phyloP scores from a whole-genome alignment of 2,113 vertebrate genomes.

The Sinocyclocheilus maitianheensis region DNA sequence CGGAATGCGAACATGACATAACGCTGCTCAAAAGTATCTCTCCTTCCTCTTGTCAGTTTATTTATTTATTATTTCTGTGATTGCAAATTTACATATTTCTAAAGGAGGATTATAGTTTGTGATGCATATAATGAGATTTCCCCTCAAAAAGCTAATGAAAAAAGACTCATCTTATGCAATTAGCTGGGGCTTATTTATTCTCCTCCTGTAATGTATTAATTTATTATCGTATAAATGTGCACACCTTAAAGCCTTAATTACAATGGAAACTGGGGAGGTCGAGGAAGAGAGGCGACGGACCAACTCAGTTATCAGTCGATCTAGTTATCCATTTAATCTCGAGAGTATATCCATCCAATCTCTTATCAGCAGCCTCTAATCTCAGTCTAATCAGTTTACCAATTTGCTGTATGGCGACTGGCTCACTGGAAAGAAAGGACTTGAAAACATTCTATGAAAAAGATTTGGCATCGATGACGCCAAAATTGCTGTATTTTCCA shows the following conservation, averaged over 20 bases:
- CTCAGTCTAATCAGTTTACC: slow-evolving; percentile 68
- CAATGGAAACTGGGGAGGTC: slow-evolving; percentile 64
- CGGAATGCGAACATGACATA: slow-evolving; percentile 37
- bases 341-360: slow-evolving; percentile 67
- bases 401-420: slow-evolving; percentile 67
- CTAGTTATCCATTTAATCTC: slow-evolving; percentile 72
- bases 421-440: slow-evolving; percentile 57
- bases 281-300: slow-evolving; percentile 59
- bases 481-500: slow-evolving; percentile 68
- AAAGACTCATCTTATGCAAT: slow-evolving; percentile 73
- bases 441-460: slow-evolving; percentile 57
- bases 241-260: slow-evolving; percentile 76
- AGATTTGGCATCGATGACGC: slow-evolving; percentile 74
- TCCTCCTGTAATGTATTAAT: slow-evolving; percentile 75
- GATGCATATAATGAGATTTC: slow-evolving; percentile 79
- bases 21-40: slow-evolving; percentile 49
- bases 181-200: slow-evolving; percentile 72
- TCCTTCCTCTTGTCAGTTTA: slow-evolving; percentile 37
- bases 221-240: slow-evolving; percentile 74
- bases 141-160: slow-evolving; percentile 70
- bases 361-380: slow-evolving; percentile 69
- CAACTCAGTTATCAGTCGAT: slow-evolving; percentile 68
- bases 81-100: slow-evolving; percentile 70
- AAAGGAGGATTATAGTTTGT: slow-evolving; percentile 68
- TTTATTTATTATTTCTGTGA: slow-evolving; percentile 52